Conservation (phyloP, 2,888 invertebrate species). For the Idaea straminata region DNA sequence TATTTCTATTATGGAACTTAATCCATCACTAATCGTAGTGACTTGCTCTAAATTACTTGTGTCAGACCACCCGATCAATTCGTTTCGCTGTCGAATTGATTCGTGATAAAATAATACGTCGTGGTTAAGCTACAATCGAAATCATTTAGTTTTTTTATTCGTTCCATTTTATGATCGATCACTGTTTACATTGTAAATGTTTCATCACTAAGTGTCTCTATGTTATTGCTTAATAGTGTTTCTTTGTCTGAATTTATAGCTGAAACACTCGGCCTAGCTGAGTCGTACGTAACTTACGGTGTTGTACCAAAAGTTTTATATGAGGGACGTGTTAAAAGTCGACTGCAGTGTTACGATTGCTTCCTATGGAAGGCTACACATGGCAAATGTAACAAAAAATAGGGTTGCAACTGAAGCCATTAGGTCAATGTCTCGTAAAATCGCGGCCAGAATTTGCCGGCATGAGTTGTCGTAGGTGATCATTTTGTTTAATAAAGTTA, state of each 20-base stretch:
- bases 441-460: conserved; percentile 36
- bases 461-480: conserved; percentile 18
- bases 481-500: conserved; percentile 17
- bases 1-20: neutral
- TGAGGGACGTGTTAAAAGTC: conserved; percentile 46
- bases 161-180: conserved; percentile 26
- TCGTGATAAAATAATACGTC: conserved; percentile 32
- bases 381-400: conserved; percentile 39
- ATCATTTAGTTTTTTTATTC: conserved; percentile 30
- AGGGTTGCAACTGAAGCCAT: conserved; percentile 58
- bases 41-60: neutral
- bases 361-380: conserved; percentile 58
- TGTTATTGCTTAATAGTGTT: conserved; percentile 19
- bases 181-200: conserved; percentile 32
- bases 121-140: conserved; percentile 47
- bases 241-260: conserved; percentile 27
- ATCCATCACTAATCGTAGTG: neutral
- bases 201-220: conserved; percentile 18
- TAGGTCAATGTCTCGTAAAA: conserved; percentile 48
- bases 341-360: conserved; percentile 62
- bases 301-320: conserved; percentile 44
- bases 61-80: conserved; percentile 51
- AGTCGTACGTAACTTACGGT: conserved; percentile 24
- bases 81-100: conserved; percentile 50
- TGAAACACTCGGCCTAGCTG: conserved; percentile 24